Conservation (phyloP, 2,888 invertebrate species). For the Amphimallon solstitiale region DNA sequence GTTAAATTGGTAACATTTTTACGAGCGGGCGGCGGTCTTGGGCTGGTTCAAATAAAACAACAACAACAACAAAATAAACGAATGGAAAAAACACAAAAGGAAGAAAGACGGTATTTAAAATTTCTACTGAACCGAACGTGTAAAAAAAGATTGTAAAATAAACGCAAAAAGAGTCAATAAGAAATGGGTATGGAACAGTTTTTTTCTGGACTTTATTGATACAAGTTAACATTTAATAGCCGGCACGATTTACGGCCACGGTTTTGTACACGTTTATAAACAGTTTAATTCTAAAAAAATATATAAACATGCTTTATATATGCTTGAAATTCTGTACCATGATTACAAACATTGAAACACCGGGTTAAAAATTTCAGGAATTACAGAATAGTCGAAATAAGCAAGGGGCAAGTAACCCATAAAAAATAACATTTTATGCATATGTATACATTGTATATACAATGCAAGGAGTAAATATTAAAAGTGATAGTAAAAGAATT, state of each 20-base stretch:
- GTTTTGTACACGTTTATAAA: constrained; percentile 28
- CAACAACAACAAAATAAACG: neutral
- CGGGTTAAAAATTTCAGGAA: too few species aligned
- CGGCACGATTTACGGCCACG: constrained; percentile 16
- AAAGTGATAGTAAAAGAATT: too few species aligned
- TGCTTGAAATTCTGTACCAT: too few species aligned
- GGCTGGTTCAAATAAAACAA: neutral
- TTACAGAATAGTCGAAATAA: too few species aligned
- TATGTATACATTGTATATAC: constrained; percentile 4
- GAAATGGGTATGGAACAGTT: neutral
- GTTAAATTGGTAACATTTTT: too few species aligned
- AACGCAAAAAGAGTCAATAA: neutral
- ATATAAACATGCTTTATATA: constrained; percentile 1
- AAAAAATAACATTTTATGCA: too few species aligned
- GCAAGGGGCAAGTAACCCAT: too few species aligned
- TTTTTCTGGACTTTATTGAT: constrained; percentile 30
- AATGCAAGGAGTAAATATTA: constrained; percentile 6
- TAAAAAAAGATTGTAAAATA: neutral
- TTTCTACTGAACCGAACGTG: constrained; percentile 3
- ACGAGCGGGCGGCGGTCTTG: too few species aligned
- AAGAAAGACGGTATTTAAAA: constrained; percentile 4
- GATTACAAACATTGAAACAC: too few species aligned
- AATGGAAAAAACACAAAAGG: neutral
- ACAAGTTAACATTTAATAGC: constrained; percentile 32
- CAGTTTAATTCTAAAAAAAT: constrained; percentile 31